A percentile compares a stretch with the other conserved stretches of the same genome.
These are phyloP conservation scores for Blastomussa wellsi DNA, from an alignment of 92 coral and sea anemone species.

Conservation along the genomic window DNA sequence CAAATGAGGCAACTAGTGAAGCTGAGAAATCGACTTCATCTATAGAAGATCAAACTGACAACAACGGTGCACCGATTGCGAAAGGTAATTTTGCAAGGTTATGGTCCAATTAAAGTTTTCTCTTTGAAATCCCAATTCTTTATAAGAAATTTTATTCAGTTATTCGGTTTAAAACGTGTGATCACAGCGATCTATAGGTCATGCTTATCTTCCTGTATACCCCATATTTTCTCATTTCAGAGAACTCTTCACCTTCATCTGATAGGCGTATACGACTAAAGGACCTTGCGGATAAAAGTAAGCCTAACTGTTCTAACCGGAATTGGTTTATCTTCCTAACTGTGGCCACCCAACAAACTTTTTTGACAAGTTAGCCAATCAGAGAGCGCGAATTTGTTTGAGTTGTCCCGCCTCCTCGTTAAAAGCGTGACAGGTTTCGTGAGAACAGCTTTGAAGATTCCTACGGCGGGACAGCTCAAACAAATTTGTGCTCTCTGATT, in stretches of 20 bases:
- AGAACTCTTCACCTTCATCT: neutral
- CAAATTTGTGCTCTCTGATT: too few species aligned
- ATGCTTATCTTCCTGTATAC: neutral
- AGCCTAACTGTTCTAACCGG: neutral
- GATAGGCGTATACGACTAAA: neutral
- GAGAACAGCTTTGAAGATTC: too few species aligned
- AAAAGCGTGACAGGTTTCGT: too few species aligned
- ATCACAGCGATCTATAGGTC: neutral
- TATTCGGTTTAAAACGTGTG: too few species aligned
- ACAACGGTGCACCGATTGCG: neutral
- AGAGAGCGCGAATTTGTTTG: too few species aligned
- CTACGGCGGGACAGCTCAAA: too few species aligned
- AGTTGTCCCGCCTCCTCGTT: too few species aligned
- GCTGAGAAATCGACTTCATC: neutral
- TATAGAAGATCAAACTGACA: neutral
- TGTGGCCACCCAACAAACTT: too few species aligned
- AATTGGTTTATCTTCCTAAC: neutral
- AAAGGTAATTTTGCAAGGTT: constrained; percentile 5
- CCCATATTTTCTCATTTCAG: neutral
- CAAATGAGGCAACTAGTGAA: neutral
- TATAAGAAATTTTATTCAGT: too few species aligned
- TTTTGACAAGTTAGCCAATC: too few species aligned
- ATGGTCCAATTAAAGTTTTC: neutral
- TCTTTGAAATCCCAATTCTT: neutral
- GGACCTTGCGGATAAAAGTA: constrained; percentile 27